These are phyloP conservation scores for Limenitis camilla DNA, from an alignment of 2,888 invertebrate species.

Conservation along the genomic window DNA sequence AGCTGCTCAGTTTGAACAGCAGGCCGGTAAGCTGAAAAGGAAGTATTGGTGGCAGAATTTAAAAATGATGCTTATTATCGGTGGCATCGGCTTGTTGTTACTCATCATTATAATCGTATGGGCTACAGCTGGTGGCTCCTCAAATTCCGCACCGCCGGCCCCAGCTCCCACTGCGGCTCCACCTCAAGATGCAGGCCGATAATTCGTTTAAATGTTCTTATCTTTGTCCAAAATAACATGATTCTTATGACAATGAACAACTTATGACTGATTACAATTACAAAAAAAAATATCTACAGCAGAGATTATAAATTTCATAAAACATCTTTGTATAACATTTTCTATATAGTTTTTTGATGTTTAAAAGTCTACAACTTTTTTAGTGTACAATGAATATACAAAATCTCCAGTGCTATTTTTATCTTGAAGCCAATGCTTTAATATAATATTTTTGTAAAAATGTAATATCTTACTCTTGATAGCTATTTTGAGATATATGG, in stretches of 20 bases:
- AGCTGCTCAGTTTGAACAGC: slow-evolving; percentile 96
- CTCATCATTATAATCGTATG: slow-evolving; percentile 88
- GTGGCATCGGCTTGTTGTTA: slow-evolving; percentile 86
- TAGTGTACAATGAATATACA: slow-evolving; percentile 12
- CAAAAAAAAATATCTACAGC: too few species aligned
- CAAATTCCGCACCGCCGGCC: slow-evolving; percentile 26
- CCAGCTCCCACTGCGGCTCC: slow-evolving; percentile 21
- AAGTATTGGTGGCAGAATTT: slow-evolving; percentile 99
- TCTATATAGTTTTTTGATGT: slow-evolving; percentile 24
- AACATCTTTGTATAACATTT: slow-evolving; percentile 22
- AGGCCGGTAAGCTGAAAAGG: slow-evolving; percentile 95
- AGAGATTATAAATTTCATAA: too few species aligned
- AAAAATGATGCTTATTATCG: slow-evolving; percentile 96
- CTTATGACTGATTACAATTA: slow-evolving; percentile 21
- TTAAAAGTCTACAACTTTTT: slow-evolving; percentile 28
- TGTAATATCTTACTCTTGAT: slow-evolving; percentile 7
- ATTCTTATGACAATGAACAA: slow-evolving; percentile 19
- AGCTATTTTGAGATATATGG: slow-evolving; percentile 6
- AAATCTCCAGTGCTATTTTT: slow-evolving; percentile 28
- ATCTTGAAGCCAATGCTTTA: slow-evolving; percentile 23
- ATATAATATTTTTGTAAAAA: slow-evolving; percentile 22
- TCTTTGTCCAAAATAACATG: slow-evolving; percentile 11
- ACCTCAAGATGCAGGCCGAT: slow-evolving; percentile 41
- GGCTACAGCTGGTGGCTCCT: slow-evolving; percentile 51
- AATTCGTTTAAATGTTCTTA: slow-evolving; percentile 3